A percentile compares a stretch with the other conserved stretches of the same genome.
Evolutionary conservation across 2,797 vertebrate species (phyloP).

Genomic region (Ptychobarbus kaznakovi): DNA sequence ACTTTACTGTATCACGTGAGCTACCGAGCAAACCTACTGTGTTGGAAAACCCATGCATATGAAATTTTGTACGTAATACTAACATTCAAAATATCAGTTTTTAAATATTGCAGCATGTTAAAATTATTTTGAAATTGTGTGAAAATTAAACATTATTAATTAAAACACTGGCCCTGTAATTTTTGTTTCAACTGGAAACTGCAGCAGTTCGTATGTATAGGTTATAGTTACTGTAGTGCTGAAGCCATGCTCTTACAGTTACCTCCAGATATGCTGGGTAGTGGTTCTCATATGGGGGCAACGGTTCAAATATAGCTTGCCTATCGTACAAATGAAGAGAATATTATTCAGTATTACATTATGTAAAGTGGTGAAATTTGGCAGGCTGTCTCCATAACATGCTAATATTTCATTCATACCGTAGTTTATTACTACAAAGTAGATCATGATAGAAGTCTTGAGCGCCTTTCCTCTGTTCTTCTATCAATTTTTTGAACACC

Average conservation of each 20-base stretch:
- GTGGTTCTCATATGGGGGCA: background rate
- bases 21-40: background rate
- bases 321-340: background rate
- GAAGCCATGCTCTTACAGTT: background rate
- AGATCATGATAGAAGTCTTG: conserved; percentile 28
- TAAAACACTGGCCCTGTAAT: background rate
- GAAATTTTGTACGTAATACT: background rate
- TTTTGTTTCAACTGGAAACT: background rate
- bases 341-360: conserved; percentile 16
- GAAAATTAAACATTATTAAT: background rate
- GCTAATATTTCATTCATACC: conserved; percentile 18
- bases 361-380: background rate
- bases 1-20: background rate
- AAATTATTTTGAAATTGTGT: background rate
- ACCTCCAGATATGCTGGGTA: background rate
- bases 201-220: background rate
- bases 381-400: background rate
- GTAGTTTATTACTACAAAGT: conserved; percentile 12
- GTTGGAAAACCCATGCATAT: background rate
- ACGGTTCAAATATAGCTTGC: background rate
- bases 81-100: background rate
- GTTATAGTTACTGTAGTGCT: background rate
- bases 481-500: conserved; percentile 16
- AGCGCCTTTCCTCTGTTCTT: conserved; percentile 2
- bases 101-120: background rate